Evolutionary conservation across 2,797 vertebrate genomes (phyloP).

Genomic region (Premnoplex brunnescens): DNA sequence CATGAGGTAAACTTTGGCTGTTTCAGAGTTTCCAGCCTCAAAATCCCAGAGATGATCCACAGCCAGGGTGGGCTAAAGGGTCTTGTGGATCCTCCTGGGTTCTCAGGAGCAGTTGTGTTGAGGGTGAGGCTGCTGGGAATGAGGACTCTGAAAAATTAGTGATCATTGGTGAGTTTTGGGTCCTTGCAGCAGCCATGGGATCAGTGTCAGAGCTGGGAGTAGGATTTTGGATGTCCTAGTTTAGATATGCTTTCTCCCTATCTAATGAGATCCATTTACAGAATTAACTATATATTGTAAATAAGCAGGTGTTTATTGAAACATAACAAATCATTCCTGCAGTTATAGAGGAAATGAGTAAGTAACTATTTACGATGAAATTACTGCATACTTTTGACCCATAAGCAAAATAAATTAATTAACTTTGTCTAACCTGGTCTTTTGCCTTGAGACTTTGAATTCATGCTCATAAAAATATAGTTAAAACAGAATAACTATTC

Average conservation of each 20-base stretch:
- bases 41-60: background rate
- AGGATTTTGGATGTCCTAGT: background rate
- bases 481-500: conserved; percentile 39
- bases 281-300: background rate
- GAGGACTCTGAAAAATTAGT: background rate
- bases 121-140: background rate
- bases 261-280: background rate
- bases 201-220: background rate
- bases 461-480: conserved; percentile 1
- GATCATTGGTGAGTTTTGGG: background rate
- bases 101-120: background rate
- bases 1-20: background rate
- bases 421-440: conserved; percentile 7
- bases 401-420: conserved; percentile 4
- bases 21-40: background rate
- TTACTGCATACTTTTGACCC: conserved; percentile 4
- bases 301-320: conserved; percentile 31
- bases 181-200: background rate
- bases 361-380: conserved; percentile 15
- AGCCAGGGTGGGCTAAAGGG: background rate
- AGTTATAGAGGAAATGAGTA: background rate
- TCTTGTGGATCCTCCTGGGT: background rate
- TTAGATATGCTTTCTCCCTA: background rate
- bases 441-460: background rate
- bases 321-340: background rate